A percentile compares a stretch with the other conserved stretches of the same genome.
Evolutionary conservation across 2,888 invertebrate genomes (phyloP).

Genomic region (Aromia moschata): DNA sequence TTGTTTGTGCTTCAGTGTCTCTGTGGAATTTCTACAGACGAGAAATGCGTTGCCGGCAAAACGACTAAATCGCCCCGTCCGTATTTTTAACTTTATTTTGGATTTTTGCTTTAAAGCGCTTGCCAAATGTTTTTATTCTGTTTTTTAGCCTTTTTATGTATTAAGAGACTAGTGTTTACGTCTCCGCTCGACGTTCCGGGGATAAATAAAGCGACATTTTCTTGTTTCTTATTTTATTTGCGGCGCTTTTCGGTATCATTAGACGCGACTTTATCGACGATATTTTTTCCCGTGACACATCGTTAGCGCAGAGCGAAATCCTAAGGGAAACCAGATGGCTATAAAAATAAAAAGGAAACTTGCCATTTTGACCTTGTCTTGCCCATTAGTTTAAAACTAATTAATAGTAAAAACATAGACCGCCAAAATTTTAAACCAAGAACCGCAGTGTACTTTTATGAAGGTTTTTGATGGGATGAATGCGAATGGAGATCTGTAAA

Average conservation of each 20-base stretch:
- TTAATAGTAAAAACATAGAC: too few species aligned
- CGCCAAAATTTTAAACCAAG: too few species aligned
- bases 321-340: background rate
- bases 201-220: slow-evolving; percentile 32
- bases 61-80: background rate
- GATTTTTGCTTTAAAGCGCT: slow-evolving; percentile 42
- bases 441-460: too few species aligned
- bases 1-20: too few species aligned
- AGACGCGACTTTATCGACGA: slow-evolving; percentile 25
- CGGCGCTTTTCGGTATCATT: slow-evolving; percentile 28
- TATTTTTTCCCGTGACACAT: slow-evolving; percentile 11
- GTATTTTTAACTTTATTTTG: slow-evolving; percentile 37
- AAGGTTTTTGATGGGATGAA: too few species aligned
- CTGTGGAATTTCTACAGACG: background rate
- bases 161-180: slow-evolving; percentile 38
- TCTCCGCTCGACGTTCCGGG: slow-evolving; percentile 33
- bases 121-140: slow-evolving; percentile 43
- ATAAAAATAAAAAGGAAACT: slow-evolving; percentile 3
- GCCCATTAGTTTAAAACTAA: too few species aligned
- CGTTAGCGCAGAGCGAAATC: slow-evolving; percentile 6
- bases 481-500: too few species aligned
- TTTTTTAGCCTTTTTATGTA: slow-evolving; percentile 41
- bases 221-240: slow-evolving; percentile 30
- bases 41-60: background rate
- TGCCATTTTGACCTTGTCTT: slow-evolving; percentile 1